Evolutionary conservation across 2,113 vertebrate genomes (phyloP), one percentile per base, ranked within the genome.

Genomic region (Neolamprologus kungweensis): DNA sequence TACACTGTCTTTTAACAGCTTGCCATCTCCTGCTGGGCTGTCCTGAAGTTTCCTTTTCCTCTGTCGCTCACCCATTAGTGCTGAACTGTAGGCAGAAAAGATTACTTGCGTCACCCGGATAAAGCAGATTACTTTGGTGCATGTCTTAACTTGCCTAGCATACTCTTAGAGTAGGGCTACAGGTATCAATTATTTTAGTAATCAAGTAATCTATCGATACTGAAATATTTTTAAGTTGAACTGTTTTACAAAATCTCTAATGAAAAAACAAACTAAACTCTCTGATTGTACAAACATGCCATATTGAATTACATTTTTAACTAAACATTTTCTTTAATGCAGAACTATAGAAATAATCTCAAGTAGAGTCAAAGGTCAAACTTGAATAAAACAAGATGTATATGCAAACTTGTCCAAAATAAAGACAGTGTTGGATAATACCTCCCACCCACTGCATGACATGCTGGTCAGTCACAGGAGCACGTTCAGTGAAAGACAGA

Each of bases 31-130:
- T 94, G 97, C 96, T 45, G 96, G 96, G 78, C 95, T 97, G 93
- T 99, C 99, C 93, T 97, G 94, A 40, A 98, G 94, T 94, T 98
- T 99, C 95, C 98, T 98, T 96, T 99, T 99, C 91, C 97, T 97
- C 88, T 98, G 98, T 88, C 98, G 96, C 87, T 99, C 98, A 89
- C 96, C 96, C 87, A 96, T 97, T 90, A 98, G 95, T 87, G 97
- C 94, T 89, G 98, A 97, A 95, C 98, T 99, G 94, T 81, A 91
- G 86, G 42, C 91, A 14, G n/a, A 81, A 47, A 83, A 5, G 54
- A 63, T 10, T 50, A 37, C 23, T 28, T 60, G 26, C 3, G 9
- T 51, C 19, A 42, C 73, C 4, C 4, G 12, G 12, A 75, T 55
- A 4, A 40, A 19, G 37, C 19, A 11, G 51, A 21, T 50, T 28